Evolutionary conservation across 1,140 invertebrate species (phyloP), one percentile per base, ranked within the genome.

Genomic region (Trachelipus rathkii): DNA sequence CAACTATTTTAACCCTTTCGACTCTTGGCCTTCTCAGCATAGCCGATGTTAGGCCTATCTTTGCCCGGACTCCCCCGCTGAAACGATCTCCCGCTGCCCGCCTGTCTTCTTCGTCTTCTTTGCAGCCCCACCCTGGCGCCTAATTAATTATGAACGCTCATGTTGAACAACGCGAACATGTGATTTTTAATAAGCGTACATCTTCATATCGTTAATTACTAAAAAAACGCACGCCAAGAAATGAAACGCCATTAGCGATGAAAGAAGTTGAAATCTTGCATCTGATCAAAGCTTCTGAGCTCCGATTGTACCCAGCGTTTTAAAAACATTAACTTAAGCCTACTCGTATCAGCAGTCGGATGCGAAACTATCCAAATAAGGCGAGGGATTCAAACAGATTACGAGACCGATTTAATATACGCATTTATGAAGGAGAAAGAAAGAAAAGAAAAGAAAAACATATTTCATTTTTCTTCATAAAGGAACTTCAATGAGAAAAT

Each of bases 1-100:
- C 50, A 19, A 60, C 50, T 60, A 60, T 60, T 60, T 60, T 60
- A 60, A 60, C 50, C 50, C 50, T 60, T 60, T 60, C 50, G 50
- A 15, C 50, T 60, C 50, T 8, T 19, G 50, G 50, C 50, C 50
- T 60, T 60, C 50, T 13, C 50, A 60, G 50, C 50, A 19, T 60
- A 60, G 50, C 50, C 50, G 50, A 60, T 60, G 50, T 60, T 60
- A 60, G 50, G 50, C 50, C 50, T 60, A 60, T 60, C 50, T 13
- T 19, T 60, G 50, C 50, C 50, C 50, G 50, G 11, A 13, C 50
- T 60, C 50, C 50, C 50, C 50, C 50, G 50, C 50, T 19, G 19
- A 19, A 60, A 19, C 8, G 50, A 60, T 60, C 50, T 60, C 50
- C 50, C 50, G 50, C 50, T 60, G 50, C 50, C 50, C 50, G 50